Evolutionary conservation across 1,140 invertebrate species (phyloP).

Genomic region (Drosophila nasuta): DNA sequence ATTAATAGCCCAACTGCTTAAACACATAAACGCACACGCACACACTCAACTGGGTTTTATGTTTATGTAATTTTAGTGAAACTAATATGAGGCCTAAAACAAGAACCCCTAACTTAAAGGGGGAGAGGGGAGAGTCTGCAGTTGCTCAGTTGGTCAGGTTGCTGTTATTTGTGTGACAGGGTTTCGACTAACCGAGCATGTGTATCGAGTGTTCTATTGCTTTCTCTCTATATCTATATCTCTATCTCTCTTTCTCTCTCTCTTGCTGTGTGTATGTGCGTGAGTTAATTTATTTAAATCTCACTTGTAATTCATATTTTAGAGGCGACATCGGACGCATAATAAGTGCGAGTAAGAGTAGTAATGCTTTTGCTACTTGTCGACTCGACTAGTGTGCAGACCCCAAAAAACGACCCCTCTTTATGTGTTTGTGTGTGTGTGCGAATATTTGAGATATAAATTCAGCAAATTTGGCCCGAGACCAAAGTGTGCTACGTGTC

Average conservation of each 20-base stretch:
- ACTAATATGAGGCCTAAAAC: slow-evolving; percentile 33
- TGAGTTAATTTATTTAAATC: slow-evolving; percentile 80
- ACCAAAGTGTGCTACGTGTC: slow-evolving; percentile 55
- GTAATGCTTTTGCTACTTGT: slow-evolving; percentile 10
- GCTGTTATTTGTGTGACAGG: slow-evolving; percentile 19
- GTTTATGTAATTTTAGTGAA: slow-evolving; percentile 33
- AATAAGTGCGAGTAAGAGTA: slow-evolving; percentile 53
- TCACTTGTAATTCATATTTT: slow-evolving; percentile 81
- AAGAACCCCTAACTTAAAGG: slow-evolving; percentile 6
- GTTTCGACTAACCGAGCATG: slow-evolving; percentile 7
- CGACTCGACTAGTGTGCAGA: slow-evolving; percentile 17
- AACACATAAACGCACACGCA: slow-evolving; percentile 12
- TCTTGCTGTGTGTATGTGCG: slow-evolving; percentile 40
- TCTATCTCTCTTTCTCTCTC: background rate
- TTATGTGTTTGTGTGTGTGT: slow-evolving; percentile 39
- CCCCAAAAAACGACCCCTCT: slow-evolving; percentile 30
- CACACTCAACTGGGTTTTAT: slow-evolving; percentile 24
- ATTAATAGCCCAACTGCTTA: slow-evolving; percentile 18
- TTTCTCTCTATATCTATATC: background rate
- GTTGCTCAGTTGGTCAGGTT: background rate
- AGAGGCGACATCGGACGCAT: slow-evolving; percentile 62
- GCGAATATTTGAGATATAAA: slow-evolving; percentile 78
- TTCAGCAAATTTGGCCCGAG: slow-evolving; percentile 63
- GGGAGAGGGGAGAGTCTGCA: background rate
- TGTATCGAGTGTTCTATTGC: slow-evolving; percentile 24